A percentile compares a stretch with the other conserved stretches of the same genome.
These are phyloP conservation scores for Rousettus leschenaultii DNA, from an alignment of 2,113 vertebrate genomes.

Conservation along the genomic window DNA sequence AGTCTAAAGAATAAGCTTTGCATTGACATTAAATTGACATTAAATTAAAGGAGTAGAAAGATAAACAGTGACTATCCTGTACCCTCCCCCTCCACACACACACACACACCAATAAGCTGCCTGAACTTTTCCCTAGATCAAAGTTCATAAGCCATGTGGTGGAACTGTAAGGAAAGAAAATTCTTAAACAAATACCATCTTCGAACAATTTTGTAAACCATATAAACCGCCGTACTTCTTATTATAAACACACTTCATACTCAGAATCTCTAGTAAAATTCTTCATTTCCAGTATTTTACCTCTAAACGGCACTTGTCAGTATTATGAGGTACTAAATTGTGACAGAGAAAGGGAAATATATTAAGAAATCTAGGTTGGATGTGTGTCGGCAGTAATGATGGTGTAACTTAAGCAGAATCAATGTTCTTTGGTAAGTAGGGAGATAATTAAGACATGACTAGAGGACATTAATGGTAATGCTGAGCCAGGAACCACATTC, in stretches of 20 bases:
- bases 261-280: conserved; percentile 28
- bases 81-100: background rate
- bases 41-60: conserved; percentile 32
- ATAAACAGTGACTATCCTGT: background rate
- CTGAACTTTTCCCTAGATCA: conserved; percentile 25
- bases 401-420: conserved; percentile 12
- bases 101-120: background rate
- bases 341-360: conserved; percentile 32
- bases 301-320: conserved; percentile 38
- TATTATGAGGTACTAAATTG: background rate
- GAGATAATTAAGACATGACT: conserved; percentile 52
- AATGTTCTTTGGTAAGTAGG: conserved; percentile 33
- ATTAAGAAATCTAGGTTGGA: conserved; percentile 39
- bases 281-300: conserved; percentile 28
- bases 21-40: background rate
- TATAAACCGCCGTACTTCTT: background rate
- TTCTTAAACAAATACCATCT: background rate
- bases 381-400: conserved; percentile 21
- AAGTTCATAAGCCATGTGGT: background rate
- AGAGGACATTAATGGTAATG: background rate
- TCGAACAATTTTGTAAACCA: conserved; percentile 30
- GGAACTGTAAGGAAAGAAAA: background rate
- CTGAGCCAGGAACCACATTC: conserved; percentile 33
- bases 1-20: background rate
- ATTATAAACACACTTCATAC: conserved; percentile 42